A percentile compares a stretch with the other conserved stretches of the same genome.
Evolutionary conservation across 2,888 invertebrate species (phyloP).

Genomic region (Sepioteuthis lessoniana): DNA sequence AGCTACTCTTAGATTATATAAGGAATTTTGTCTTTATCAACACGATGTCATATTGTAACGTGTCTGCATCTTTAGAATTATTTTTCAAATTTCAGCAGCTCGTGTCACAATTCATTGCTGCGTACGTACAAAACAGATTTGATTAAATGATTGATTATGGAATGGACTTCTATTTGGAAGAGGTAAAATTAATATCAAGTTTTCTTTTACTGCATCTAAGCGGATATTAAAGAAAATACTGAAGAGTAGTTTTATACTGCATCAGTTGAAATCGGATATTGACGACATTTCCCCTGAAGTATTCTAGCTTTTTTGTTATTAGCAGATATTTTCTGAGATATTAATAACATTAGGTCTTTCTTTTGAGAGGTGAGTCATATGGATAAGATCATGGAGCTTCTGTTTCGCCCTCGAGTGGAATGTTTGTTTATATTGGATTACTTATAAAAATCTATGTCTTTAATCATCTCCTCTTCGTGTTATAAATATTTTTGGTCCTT

Average conservation of each 20-base stretch:
- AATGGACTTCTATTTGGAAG: neutral
- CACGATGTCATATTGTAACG: neutral
- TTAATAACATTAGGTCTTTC: neutral
- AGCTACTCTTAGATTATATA: too few relatives aligned
- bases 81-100: neutral
- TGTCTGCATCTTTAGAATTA: neutral
- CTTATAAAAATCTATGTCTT: too few relatives aligned
- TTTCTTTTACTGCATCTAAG: neutral
- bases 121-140: neutral
- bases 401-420: neutral
- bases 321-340: neutral
- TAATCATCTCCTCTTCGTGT: too few relatives aligned
- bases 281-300: neutral
- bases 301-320: neutral
- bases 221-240: neutral
- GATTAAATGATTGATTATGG: neutral
- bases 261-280: slow-evolving; percentile 4
- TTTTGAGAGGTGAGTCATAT: neutral
- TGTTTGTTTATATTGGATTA: neutral
- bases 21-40: too few relatives aligned
- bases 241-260: neutral
- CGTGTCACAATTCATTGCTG: too few relatives aligned
- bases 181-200: neutral
- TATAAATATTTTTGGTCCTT: too few relatives aligned
- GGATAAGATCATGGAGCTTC: neutral